Evolutionary conservation across 2,797 vertebrate genomes (phyloP), one percentile per base, ranked within the genome.

Genomic region (Macropodus opercularis): DNA sequence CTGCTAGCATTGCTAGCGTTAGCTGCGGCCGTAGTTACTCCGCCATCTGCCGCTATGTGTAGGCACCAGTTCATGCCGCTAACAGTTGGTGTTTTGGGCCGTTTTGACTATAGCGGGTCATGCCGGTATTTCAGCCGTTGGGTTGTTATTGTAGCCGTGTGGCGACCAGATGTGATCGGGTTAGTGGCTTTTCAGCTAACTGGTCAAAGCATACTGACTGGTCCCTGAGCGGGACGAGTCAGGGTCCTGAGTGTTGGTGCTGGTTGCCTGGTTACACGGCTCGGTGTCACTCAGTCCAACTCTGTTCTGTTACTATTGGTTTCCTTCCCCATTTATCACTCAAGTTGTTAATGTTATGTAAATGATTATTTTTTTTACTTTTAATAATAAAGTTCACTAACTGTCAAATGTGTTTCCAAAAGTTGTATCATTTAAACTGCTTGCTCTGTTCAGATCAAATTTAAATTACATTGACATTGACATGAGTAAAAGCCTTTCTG

Each of bases 301-400:
- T 21, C 0, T 58, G 31, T 59, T 39, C 7, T 10, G n/a, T 0
- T 1, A 47, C 8, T 48, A 42, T 17, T 0, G 9, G 5, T 34
- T 44, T 29, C 2, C 1, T 5, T 17, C 31, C 36, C 14, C 2
- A 3, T 32, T 23, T 48, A 39, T 49, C 35, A 43, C 29, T 9
- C 32, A 66, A 17, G 18, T 17, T 84, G 40, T 60, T 69, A 59
- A 67, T 85, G 64, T 80, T 80, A 53, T 90, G 69, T 89, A 81
- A 29, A 71, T 86, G 72, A 67, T 67, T 58, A 66, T 12, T 67
- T 75, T n/a, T n/a, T 36, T n/a, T 23, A 12, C 36, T 59, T 73
- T 77, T 77, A 54, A 85, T 75, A 91, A 91, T 91, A 93, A 93
- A 92, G 90, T 80, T 83, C 81, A 85, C 74, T 78, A 80, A 90